A percentile compares a stretch with the other conserved stretches of the same genome.
Conservation (phyloP, 1,140 invertebrate species). For the Magallana gigas region DNA sequence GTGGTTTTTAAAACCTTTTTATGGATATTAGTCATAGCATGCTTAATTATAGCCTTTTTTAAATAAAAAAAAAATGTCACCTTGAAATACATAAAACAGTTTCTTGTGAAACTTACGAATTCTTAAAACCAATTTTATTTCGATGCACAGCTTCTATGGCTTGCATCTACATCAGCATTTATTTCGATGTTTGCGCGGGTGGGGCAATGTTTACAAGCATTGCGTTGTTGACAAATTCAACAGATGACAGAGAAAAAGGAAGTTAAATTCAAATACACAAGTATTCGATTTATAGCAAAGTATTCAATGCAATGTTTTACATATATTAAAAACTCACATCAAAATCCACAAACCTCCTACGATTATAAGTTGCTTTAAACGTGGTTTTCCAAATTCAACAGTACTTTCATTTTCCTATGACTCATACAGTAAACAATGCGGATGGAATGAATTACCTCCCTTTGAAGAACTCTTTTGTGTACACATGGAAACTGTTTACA, state of each 20-base stretch:
- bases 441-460: constrained; percentile 13
- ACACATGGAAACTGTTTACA: constrained; percentile 54
- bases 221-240: too few species aligned
- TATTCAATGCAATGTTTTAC: background rate
- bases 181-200: background rate
- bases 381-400: constrained; percentile 1
- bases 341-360: background rate
- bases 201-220: background rate
- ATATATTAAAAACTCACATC: background rate
- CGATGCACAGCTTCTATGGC: too few species aligned
- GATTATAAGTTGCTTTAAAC: background rate
- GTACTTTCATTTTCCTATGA: constrained; percentile 34
- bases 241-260: constrained; percentile 6
- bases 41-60: too few species aligned
- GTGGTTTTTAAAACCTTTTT: too few species aligned
- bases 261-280: background rate
- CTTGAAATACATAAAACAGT: too few species aligned
- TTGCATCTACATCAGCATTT: too few species aligned
- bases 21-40: too few species aligned
- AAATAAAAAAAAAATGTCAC: too few species aligned
- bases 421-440: constrained; percentile 29
- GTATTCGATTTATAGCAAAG: background rate
- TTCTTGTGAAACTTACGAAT: too few species aligned
- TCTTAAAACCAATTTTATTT: too few species aligned
- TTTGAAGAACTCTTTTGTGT: constrained; percentile 38